These are phyloP conservation scores for Enteromius thamalakanensis DNA, from an alignment of 2,797 vertebrate genomes.

Conservation along the genomic window DNA sequence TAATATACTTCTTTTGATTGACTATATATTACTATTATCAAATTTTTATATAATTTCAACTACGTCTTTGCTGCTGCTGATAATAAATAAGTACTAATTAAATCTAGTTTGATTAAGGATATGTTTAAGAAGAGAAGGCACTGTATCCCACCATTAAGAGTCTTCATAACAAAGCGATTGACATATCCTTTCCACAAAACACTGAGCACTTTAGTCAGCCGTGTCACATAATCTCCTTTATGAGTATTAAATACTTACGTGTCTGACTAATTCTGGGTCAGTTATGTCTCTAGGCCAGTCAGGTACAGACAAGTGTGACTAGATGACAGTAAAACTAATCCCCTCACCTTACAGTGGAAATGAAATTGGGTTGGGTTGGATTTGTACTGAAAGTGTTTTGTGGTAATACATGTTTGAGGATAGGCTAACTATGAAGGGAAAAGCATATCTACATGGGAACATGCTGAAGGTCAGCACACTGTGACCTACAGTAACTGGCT, in stretches of 20 bases:
- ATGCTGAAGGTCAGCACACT: background rate
- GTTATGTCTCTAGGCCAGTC: slow-evolving; percentile 26
- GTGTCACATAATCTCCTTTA: slow-evolving; percentile 66
- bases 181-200: slow-evolving; percentile 26
- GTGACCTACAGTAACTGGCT: background rate
- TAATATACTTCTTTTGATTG: no score
- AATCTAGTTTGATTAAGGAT: no score
- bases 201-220: slow-evolving; percentile 40
- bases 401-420: background rate
- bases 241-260: slow-evolving; percentile 55
- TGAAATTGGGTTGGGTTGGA: slow-evolving; percentile 8
- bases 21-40: no score
- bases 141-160: background rate
- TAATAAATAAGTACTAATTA: no score
- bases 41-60: no score
- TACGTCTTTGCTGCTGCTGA: no score
- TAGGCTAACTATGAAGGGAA: background rate
- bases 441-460: background rate
- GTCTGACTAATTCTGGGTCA: slow-evolving; percentile 37
- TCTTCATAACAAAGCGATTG: background rate
- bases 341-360: slow-evolving; percentile 2
- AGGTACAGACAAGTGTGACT: slow-evolving; percentile 20
- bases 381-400: background rate
- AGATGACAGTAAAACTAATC: slow-evolving; percentile 19
- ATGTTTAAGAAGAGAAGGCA: background rate